These are phyloP conservation scores for Chlorops oryzae DNA, from an alignment of 1,140 invertebrate genomes.

Conservation along the genomic window DNA sequence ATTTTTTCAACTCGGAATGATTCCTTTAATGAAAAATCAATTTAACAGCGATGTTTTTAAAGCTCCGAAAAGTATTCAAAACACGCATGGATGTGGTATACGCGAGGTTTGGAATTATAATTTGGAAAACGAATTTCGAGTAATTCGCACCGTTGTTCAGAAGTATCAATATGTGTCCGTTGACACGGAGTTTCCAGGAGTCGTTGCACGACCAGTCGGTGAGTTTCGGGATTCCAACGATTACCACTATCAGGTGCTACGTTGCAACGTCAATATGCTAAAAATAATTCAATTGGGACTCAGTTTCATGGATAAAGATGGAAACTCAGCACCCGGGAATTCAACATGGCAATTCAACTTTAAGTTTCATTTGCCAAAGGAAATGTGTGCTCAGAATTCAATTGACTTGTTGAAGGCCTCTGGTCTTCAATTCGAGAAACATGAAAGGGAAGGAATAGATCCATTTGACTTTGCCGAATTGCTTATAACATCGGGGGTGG, in stretches of 20 bases:
- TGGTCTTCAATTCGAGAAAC: constrained; percentile 91
- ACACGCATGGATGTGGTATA: too few relatives aligned
- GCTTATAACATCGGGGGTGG: constrained; percentile 88
- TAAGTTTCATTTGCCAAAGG: constrained; percentile 73
- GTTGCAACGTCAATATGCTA: not conserved
- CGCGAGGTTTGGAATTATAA: too few relatives aligned
- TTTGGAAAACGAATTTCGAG: not conserved
- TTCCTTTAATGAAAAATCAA: too few relatives aligned
- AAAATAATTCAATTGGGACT: not conserved
- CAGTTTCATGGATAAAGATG: not conserved
- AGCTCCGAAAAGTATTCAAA: too few relatives aligned
- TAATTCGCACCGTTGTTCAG: not conserved
- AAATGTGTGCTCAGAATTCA: constrained; percentile 95
- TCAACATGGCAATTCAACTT: not conserved
- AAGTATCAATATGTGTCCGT: not conserved
- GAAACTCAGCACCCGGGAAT: not conserved
- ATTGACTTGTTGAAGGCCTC: constrained; percentile 91
- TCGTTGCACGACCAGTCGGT: not conserved
- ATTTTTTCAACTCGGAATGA: too few relatives aligned
- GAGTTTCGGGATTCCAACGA: not conserved
- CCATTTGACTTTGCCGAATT: constrained; percentile 90
- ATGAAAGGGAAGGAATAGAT: constrained; percentile 92
- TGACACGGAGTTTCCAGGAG: not conserved
- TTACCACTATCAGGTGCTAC: not conserved
- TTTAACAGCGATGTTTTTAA: too few relatives aligned